Percentiles rank a stretch among this genome's conserved stretches.
These are phyloP conservation scores for Phalacrocorax pelagicus DNA, from an alignment of 2,113 vertebrate genomes.

Conservation along the genomic window DNA sequence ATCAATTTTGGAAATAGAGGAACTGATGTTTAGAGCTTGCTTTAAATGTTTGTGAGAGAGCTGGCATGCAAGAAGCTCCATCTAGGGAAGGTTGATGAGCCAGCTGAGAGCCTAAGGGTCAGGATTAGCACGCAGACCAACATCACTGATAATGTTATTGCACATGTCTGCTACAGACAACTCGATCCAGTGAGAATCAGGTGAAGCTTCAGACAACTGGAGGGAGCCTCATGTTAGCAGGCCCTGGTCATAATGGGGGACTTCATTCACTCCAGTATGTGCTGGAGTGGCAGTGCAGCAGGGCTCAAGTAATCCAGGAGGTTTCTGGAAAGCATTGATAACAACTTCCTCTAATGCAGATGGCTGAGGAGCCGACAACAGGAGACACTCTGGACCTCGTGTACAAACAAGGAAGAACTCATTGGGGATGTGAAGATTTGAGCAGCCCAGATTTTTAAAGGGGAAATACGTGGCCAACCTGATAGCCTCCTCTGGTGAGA, in stretches of 20 bases:
- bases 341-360: neutral
- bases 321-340: neutral
- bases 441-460: neutral
- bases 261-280: neutral
- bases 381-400: fast-evolving
- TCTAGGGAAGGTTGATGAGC: neutral
- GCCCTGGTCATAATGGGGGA: neutral
- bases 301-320: neutral
- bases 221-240: neutral
- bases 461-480: neutral
- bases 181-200: neutral
- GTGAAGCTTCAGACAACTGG: neutral
- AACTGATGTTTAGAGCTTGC: neutral
- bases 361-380: neutral
- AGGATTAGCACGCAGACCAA: neutral
- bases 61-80: neutral
- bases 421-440: neutral
- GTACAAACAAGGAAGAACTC: neutral
- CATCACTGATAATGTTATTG: neutral
- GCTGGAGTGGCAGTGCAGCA: neutral
- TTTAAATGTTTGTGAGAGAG: neutral
- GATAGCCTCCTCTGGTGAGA: neutral
- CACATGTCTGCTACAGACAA: neutral
- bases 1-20: neutral
- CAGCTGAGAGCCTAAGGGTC: neutral